Evolutionary conservation across 2,113 vertebrate species (phyloP), one percentile per base, ranked within the genome.

Genomic region (Grammomys surdaster): DNA sequence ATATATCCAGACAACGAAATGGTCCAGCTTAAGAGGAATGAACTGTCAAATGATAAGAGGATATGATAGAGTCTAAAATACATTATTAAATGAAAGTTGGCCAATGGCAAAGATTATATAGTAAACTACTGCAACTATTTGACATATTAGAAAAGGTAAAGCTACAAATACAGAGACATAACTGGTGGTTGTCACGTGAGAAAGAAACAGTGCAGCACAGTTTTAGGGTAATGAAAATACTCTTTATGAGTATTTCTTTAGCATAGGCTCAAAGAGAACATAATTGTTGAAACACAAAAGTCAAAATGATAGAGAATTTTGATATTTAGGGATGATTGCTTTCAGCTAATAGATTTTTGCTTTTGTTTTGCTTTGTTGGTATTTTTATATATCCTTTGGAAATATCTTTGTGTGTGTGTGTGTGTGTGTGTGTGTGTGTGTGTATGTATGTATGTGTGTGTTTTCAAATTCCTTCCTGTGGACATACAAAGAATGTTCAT

Each of bases 291-390:
- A 17, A 69, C 17, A 12, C 31, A 58, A 24, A 91, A 81, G 63
- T 17, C 70, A 80, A 93, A 70, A 88, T 40, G 4, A 88, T 69
- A 81, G 36, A 78, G n/a, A 36, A 89, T 80, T 78, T 94, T 77
- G 80, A 88, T 48, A 60, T 92, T 96, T 78, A 94, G 56, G 48
- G 1, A 84, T 31, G 91, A 81, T 36, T 92, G 46, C 31, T 91
- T 95, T 73, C 5, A 90, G 54, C 1, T 33, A 48, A 43, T 54
- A 67, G 5, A 0, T 46, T 95, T 91, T 58, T 58, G 3, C 36
- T 72, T 20, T n/a, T 58, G 56, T 58, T 5, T 5, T 56, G 36
- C 0, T 78, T 81, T 54, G 48, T 20, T 56, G 43, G 17, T 94
- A 73, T 77, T 26, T 51, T 65, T 31, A 40, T 73, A 58, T 91